Evolutionary conservation across 2,113 vertebrate species (phyloP).

Genomic region (Terrapene triunguis): DNA sequence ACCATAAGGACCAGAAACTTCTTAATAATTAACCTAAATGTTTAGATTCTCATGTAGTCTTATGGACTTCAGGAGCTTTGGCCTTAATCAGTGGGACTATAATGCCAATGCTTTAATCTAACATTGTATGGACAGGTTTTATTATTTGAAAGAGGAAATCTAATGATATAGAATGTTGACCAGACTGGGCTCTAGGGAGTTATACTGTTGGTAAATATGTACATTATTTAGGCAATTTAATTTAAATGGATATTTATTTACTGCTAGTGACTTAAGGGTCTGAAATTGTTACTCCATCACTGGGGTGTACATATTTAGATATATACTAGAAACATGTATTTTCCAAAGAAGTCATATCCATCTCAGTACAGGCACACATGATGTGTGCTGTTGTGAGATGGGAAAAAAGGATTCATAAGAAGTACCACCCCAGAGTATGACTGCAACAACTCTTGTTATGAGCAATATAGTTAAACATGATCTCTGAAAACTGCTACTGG

Average conservation of each 20-base stretch:
- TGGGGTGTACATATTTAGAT: neutral
- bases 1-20: neutral
- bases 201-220: neutral
- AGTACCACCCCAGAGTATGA: neutral
- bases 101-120: neutral
- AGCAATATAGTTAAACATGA: neutral
- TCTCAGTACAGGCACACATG: neutral
- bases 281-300: neutral
- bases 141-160: neutral
- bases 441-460: neutral
- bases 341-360: neutral
- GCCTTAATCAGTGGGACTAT: neutral
- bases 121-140: neutral
- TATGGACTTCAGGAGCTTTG: neutral
- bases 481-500: neutral
- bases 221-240: neutral
- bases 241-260: neutral
- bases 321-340: neutral
- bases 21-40: neutral
- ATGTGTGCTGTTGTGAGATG: neutral
- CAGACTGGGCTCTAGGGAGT: neutral
- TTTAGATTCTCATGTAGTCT: neutral
- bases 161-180: neutral
- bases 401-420: neutral
- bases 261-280: neutral